Conservation (phyloP, 2,113 vertebrate species). For the Echinops telfairi region DNA sequence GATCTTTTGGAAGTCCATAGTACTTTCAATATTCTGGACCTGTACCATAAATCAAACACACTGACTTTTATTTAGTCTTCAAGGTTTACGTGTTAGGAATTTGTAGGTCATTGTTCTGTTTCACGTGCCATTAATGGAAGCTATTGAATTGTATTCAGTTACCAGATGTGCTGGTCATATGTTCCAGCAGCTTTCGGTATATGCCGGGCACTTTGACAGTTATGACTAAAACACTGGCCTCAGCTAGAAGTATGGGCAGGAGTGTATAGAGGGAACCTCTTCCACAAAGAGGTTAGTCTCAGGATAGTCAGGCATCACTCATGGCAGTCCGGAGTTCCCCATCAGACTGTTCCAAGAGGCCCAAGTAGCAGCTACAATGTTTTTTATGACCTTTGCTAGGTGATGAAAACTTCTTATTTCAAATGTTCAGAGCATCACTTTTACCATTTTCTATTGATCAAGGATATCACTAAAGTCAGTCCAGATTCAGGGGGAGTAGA, state of each 20-base stretch:
- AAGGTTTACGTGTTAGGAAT: neutral
- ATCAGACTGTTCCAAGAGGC: neutral
- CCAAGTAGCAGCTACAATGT: too few species aligned
- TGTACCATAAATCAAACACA: too few species aligned
- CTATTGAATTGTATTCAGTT: neutral
- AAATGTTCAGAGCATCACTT: neutral
- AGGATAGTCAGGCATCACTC: neutral
- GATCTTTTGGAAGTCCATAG: too few species aligned
- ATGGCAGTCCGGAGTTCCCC: neutral
- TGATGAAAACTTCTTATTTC: too few species aligned
- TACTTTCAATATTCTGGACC: too few species aligned
- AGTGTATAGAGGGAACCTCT: rapidly evolving
- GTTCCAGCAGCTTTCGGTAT: neutral
- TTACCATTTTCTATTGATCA: neutral
- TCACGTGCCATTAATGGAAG: neutral
- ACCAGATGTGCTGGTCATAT: neutral
- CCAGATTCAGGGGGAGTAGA: neutral
- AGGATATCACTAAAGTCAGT: neutral
- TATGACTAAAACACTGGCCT: neutral
- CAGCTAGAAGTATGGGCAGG: neutral
- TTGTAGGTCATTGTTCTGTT: neutral
- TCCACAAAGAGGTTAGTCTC: neutral
- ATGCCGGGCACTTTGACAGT: neutral
- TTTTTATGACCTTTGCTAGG: neutral
- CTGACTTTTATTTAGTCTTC: too few species aligned